These are phyloP conservation scores for Scelioninae gen. 2 DNA, from an alignment of 2,888 invertebrate genomes.

Conservation along the genomic window DNA sequence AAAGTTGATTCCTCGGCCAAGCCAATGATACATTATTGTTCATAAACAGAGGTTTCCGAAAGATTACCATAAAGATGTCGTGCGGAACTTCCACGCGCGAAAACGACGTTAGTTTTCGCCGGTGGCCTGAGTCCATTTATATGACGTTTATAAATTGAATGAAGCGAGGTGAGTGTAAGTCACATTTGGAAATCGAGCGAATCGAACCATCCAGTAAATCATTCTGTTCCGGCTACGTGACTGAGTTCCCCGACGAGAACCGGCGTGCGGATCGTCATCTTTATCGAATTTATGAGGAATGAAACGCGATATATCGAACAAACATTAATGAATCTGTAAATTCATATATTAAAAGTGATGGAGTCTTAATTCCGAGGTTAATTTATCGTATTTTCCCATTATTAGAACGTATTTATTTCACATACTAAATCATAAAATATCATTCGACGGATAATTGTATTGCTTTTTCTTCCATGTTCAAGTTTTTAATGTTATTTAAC, in stretches of 20 bases:
- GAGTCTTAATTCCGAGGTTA: no score
- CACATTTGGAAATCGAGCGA: constrained; percentile 58
- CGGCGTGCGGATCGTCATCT: constrained; percentile 52
- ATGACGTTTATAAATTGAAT: constrained; percentile 59
- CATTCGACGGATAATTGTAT: no score
- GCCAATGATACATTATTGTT: constrained; percentile 40
- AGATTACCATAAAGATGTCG: constrained; percentile 54
- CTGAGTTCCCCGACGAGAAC: constrained; percentile 51
- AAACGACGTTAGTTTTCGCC: constrained; percentile 36
- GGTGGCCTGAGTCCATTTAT: constrained; percentile 48
- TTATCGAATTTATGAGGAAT: constrained; percentile 57
- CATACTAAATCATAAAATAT: no score
- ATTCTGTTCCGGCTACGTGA: constrained; percentile 58
- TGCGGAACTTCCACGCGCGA: constrained; percentile 15
- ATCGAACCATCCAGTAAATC: constrained; percentile 60
- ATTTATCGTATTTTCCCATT: no score
- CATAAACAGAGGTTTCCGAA: constrained; percentile 45
- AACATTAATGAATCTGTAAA: constrained; percentile 54
- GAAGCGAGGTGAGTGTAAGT: constrained; percentile 58
- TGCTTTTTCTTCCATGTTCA: no score
- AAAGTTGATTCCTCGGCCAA: background rate
- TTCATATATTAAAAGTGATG: no score
- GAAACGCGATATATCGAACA: constrained; percentile 48
- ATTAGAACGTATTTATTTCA: no score
- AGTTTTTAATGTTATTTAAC: no score